Evolutionary conservation across 1,140 invertebrate genomes (phyloP).

Genomic region (Tetragonula clypearis): DNA sequence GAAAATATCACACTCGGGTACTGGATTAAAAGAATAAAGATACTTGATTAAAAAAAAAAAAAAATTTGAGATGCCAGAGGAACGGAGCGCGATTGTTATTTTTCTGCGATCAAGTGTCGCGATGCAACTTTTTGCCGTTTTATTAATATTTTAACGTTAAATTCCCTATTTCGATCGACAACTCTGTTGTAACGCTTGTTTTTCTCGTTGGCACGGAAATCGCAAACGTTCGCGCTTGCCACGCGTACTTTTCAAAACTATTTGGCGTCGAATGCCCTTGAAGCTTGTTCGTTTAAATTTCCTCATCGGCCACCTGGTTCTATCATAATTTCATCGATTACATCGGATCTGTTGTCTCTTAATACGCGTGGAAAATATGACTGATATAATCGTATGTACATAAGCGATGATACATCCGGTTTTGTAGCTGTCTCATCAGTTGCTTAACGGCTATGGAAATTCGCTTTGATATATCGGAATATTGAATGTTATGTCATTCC

Average conservation of each 20-base stretch:
- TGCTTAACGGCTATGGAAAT: neutral
- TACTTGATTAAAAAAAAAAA: too few relatives aligned
- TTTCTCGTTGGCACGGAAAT: neutral
- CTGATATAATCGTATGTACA: neutral
- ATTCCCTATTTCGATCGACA: neutral
- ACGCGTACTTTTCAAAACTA: neutral
- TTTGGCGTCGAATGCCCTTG: neutral
- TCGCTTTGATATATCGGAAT: neutral
- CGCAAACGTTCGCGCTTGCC: neutral
- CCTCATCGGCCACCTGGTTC: neutral
- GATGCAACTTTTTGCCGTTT: neutral
- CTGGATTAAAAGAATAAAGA: too few relatives aligned
- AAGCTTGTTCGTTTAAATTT: neutral
- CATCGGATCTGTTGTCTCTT: neutral
- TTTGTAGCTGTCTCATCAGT: neutral
- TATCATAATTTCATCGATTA: neutral
- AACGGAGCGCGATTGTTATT: neutral
- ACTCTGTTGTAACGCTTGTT: neutral
- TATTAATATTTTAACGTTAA: neutral
- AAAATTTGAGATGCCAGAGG: neutral
- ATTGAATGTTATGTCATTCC: too few relatives aligned
- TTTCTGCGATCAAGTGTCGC: neutral
- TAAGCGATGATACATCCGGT: neutral
- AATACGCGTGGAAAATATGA: neutral
- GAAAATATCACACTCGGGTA: too few relatives aligned